These are phyloP conservation scores for Tetranychus piercei DNA, from an alignment of 2,888 invertebrate genomes.

Conservation along the genomic window DNA sequence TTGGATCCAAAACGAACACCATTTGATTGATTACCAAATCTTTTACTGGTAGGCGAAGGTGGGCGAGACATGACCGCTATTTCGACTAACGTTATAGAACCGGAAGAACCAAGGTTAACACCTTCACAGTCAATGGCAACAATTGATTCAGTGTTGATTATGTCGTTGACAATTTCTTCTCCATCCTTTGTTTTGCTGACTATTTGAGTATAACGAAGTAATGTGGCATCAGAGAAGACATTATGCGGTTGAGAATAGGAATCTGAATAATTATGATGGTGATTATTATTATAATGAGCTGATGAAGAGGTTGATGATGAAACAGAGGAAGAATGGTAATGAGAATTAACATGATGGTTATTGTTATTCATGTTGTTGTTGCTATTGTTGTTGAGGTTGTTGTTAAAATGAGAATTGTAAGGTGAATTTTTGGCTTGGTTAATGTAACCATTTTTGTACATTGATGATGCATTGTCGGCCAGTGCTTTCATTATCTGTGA, in stretches of 20 bases:
- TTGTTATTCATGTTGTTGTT: slow-evolving; percentile 8
- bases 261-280: not conserved
- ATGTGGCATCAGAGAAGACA: not conserved
- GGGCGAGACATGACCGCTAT: slow-evolving; percentile 36
- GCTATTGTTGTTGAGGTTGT: no score
- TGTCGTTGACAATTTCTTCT: slow-evolving; percentile 42
- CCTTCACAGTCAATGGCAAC: slow-evolving; percentile 82
- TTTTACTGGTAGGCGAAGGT: not conserved
- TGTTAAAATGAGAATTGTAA: not conserved
- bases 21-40: not conserved
- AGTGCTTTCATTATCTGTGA: slow-evolving; percentile 23
- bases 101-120: slow-evolving; percentile 70
- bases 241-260: not conserved
- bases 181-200: slow-evolving; percentile 61
- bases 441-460: not conserved
- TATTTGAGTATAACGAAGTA: slow-evolving; percentile 34
- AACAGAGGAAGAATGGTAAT: not conserved
- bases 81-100: slow-evolving; percentile 59
- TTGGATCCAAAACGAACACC: not conserved
- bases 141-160: slow-evolving; percentile 30
- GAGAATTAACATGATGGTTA: not conserved
- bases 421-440: slow-evolving; percentile 1
- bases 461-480: slow-evolving; percentile 17
- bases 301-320: not conserved
- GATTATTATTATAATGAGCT: not conserved